Base-by-base conservation (phyloP, 1,140 invertebrate species). In the Mycetomoellerius zeteki region DNA sequence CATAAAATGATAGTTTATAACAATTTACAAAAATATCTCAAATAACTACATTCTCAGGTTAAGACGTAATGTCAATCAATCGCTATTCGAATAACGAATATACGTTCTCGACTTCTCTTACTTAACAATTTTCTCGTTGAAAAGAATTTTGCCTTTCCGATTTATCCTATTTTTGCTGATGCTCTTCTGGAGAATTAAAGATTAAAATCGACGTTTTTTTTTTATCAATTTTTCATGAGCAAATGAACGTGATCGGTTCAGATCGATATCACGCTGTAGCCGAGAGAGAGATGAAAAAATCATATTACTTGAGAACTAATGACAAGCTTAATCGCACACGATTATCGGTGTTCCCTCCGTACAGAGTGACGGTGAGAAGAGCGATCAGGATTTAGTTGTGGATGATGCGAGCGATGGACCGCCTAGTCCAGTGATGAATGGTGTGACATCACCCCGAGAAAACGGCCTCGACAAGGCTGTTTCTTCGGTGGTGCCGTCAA, bases 301-400 rank as follows among this genome's bases (percentile, higher is more conserved):
- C 5, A 54, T 30, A 30, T 27, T 62, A 43, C 33, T 47, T 6
- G 24, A 64, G 10, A 16, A 2, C n/a, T n/a, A n/a, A 52, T 33
- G 7, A 52, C 6, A 19, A 8, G 10, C 7, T 62, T 43, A 43
- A 47, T 77, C 33, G 37, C 47, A 21, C 21, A 16, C 47, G 16
- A 69, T 80, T 21, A 52, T 64, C n/a, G 77, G n/a, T 64, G 27
- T 52, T 19, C 7, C 24, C 10, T 56, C 4, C 21, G 65, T 14
- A 1, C 98, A 99, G 93, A 99, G 98, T 96, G 99, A 99, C 95
- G 98, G 98, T 67, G 99, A 99, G 94, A 99, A 99, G 95, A 99
- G 98, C 95, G 98, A 99, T 94, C 98, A 99, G 95, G 99, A 99
- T 95, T 96, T 99, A 92, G 98, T 99, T 89, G 99, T 99, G 71